phyloP scores from a whole-genome alignment of 2,113 vertebrate species.

The Halcyon malimbica region DNA sequence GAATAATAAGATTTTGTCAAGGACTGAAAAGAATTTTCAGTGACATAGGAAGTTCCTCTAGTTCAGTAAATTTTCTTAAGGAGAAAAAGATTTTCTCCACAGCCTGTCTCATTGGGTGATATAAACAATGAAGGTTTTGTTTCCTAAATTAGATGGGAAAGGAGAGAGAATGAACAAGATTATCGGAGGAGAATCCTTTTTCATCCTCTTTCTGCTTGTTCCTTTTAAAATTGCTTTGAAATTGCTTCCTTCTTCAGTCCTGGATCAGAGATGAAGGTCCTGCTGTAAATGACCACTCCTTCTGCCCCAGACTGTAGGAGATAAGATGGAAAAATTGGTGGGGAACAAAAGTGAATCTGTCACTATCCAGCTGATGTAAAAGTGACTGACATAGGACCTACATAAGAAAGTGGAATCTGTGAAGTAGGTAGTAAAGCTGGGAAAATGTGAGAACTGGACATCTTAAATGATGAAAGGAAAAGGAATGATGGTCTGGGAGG shows the following conservation, averaged over 20 bases:
- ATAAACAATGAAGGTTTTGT: background rate
- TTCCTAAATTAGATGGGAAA: background rate
- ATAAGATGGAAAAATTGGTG: background rate
- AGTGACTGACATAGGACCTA: background rate
- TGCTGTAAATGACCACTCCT: background rate
- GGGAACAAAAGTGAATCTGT: background rate
- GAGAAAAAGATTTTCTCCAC: background rate
- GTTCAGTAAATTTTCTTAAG: background rate
- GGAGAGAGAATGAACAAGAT: background rate
- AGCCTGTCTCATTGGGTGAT: background rate
- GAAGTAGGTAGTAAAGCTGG: background rate
- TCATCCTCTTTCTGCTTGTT: background rate
- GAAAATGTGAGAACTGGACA: background rate
- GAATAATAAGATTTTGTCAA: background rate
- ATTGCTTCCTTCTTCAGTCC: background rate
- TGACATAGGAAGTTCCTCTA: background rate
- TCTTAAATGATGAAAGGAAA: background rate
- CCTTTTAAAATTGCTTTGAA: background rate
- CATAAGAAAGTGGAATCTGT: background rate
- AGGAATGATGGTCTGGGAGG: background rate
- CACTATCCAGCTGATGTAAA: background rate
- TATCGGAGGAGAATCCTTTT: background rate
- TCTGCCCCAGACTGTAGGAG: background rate
- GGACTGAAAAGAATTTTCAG: background rate
- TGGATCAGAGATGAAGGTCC: background rate